Evolutionary conservation across 2,113 vertebrate genomes (phyloP).

Genomic region (Phylloscopus trochilus): DNA sequence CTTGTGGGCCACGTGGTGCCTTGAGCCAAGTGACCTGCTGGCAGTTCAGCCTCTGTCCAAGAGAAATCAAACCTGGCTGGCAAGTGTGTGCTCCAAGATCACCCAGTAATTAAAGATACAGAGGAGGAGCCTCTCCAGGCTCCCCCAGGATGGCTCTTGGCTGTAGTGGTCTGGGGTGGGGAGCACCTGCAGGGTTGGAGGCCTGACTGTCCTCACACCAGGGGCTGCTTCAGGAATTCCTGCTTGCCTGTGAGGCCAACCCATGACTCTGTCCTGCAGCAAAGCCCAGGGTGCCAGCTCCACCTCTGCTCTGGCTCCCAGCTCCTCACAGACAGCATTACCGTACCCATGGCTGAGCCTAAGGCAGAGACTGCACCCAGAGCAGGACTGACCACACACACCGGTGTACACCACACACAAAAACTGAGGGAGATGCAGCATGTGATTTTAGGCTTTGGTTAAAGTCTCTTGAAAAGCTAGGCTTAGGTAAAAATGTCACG

Average conservation of each 20-base stretch:
- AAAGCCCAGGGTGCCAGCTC: background rate
- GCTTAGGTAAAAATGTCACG: background rate
- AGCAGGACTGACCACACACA: background rate
- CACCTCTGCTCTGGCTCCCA: background rate
- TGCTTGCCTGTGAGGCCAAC: background rate
- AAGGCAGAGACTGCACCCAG: background rate
- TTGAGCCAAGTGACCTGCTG: background rate
- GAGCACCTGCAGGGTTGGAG: background rate
- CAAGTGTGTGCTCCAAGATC: background rate
- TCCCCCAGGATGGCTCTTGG: background rate
- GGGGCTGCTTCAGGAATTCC: background rate
- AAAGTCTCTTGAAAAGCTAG: background rate
- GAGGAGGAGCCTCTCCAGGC: background rate
- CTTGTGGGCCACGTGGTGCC: background rate
- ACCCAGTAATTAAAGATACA: background rate
- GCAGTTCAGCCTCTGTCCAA: background rate
- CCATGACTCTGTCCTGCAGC: background rate
- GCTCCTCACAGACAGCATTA: background rate
- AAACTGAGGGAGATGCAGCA: background rate
- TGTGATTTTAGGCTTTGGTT: background rate
- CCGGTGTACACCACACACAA: rapidly evolving
- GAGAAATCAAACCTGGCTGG: background rate
- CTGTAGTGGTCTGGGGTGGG: background rate
- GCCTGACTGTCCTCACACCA: background rate
- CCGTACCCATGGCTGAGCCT: rapidly evolving